Conservation (phyloP, 1,140 invertebrate species). For the Bombus consobrinus region DNA sequence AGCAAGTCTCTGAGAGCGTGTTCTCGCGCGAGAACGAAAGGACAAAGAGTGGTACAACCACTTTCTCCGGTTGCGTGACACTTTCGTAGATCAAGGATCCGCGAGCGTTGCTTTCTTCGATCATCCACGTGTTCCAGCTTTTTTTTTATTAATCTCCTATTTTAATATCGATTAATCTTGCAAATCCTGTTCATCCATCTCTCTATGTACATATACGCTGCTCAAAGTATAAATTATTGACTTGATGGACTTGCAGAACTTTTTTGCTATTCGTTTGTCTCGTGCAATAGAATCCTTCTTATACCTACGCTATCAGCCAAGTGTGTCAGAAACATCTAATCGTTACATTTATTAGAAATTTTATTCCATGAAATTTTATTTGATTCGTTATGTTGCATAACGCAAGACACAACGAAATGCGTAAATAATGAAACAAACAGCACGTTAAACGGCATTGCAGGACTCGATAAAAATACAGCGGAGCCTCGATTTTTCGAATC, state of each 20-base stretch:
- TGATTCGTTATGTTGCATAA: background rate
- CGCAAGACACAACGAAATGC: too few relatives aligned
- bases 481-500: too few relatives aligned
- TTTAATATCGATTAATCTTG: background rate
- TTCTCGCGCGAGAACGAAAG: constrained; percentile 17
- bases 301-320: too few relatives aligned
- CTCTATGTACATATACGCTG: too few relatives aligned
- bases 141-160: background rate
- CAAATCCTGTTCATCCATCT: background rate
- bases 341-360: too few relatives aligned
- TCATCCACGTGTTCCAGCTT: background rate
- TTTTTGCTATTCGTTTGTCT: background rate
- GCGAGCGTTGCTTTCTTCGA: constrained; percentile 22
- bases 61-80: constrained; percentile 47
- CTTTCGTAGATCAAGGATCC: constrained; percentile 37
- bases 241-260: too few relatives aligned
- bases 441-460: too few relatives aligned
- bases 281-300: background rate
- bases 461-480: too few relatives aligned
- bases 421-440: too few relatives aligned
- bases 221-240: too few relatives aligned
- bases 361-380: background rate
- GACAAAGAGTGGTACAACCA: constrained; percentile 44
- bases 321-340: too few relatives aligned
- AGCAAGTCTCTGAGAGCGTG: background rate